Evolutionary conservation across 2,797 vertebrate genomes (phyloP).

Genomic region (Emys orbicularis): DNA sequence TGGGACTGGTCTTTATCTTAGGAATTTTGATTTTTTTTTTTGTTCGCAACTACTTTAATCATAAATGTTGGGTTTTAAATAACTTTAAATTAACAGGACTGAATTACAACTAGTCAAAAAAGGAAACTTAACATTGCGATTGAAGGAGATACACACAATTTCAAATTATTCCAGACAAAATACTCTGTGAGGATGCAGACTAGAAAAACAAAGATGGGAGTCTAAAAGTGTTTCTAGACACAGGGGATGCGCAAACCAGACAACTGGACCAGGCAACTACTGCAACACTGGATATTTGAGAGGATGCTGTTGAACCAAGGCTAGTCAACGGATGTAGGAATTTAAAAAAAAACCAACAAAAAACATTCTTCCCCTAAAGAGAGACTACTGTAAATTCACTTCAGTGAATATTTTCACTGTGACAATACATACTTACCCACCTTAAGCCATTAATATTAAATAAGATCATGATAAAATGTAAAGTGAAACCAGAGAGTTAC

Average conservation of each 20-base stretch:
- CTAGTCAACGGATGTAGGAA: background rate
- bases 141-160: background rate
- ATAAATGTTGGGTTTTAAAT: background rate
- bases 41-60: background rate
- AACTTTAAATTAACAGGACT: background rate
- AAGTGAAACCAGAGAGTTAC: background rate
- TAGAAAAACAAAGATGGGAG: background rate
- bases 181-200: background rate
- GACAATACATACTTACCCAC: background rate
- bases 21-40: background rate
- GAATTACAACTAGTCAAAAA: background rate
- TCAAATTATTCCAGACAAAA: background rate
- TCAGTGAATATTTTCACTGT: background rate
- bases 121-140: background rate
- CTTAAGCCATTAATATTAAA: background rate
- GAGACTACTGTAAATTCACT: background rate
- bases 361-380: background rate
- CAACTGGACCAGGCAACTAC: background rate
- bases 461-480: background rate
- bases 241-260: background rate
- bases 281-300: background rate
- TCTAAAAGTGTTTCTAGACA: background rate
- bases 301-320: background rate
- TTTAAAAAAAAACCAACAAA: background rate
- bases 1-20: background rate